Percentiles rank a stretch among this genome's conserved stretches.
phyloP scores from a whole-genome alignment of 2,797 vertebrate genomes.

The Hydrocynus forskahlii region DNA sequence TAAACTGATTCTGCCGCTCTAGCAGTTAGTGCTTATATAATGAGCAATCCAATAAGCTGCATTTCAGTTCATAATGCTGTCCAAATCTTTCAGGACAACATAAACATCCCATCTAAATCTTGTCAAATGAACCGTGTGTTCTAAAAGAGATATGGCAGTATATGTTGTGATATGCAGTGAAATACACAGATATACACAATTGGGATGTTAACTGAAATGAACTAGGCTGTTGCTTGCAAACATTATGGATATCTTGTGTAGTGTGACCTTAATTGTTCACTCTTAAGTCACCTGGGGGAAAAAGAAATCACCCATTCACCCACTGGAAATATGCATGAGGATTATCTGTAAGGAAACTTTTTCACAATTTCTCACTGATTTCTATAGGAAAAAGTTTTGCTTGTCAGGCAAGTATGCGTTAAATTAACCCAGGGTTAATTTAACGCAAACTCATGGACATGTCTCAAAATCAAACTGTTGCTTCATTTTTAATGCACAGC shows the following conservation, averaged over 20 bases:
- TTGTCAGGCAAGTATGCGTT: not conserved
- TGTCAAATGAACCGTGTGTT: not conserved
- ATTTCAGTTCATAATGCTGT: not conserved
- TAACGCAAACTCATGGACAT: not conserved
- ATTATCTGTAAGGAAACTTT: too few relatives aligned
- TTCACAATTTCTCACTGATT: too few relatives aligned
- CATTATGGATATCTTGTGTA: too few relatives aligned
- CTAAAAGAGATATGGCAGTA: not conserved
- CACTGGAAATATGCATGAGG: too few relatives aligned
- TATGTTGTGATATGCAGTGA: too few relatives aligned
- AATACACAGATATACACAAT: too few relatives aligned
- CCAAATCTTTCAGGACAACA: not conserved
- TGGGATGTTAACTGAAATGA: too few relatives aligned
- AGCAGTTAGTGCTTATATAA: constrained; percentile 6
- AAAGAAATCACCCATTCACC: too few relatives aligned
- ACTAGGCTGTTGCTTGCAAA: too few relatives aligned
- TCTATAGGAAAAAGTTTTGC: not conserved
- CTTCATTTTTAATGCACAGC: not conserved
- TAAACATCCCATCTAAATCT: not conserved
- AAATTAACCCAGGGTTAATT: too few relatives aligned
- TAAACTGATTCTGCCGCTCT: constrained; percentile 2
- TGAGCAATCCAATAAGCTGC: not conserved
- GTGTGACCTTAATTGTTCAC: too few relatives aligned
- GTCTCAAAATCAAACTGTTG: not conserved
- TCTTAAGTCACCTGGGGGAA: too few relatives aligned